phyloP scores from a whole-genome alignment of 2,888 invertebrate species.

The Mesochorus sp. region DNA sequence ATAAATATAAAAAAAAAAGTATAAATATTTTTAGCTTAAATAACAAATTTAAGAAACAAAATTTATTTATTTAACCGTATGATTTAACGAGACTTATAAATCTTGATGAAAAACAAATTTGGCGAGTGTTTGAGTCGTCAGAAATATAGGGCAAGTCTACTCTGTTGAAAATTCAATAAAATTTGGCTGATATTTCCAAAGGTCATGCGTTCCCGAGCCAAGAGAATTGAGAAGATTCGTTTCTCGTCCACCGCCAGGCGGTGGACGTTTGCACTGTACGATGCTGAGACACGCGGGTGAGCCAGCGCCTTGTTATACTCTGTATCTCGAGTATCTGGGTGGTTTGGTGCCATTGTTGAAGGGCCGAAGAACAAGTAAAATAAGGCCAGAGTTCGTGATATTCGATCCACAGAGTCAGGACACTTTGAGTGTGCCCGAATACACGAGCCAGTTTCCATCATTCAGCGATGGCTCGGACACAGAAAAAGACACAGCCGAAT shows the following conservation, averaged over 20 bases:
- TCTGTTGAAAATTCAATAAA: constrained; percentile 39
- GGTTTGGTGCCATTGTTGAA: constrained; percentile 97
- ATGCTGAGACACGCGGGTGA: constrained; percentile 97
- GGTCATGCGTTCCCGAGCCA: constrained; percentile 97
- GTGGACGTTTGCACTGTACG: constrained; percentile 96
- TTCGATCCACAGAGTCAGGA: constrained; percentile 95
- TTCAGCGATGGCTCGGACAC: constrained; percentile 85
- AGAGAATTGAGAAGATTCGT: constrained; percentile 95
- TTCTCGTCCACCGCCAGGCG: constrained; percentile 92
- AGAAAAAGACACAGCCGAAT: constrained; percentile 83
- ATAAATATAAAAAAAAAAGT: too few species aligned
- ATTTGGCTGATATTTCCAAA: constrained; percentile 60
- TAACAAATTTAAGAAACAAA: too few species aligned
- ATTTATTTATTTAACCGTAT: neutral
- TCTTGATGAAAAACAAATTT: constrained; percentile 12
- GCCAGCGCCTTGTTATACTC: constrained; percentile 91
- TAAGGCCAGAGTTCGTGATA: constrained; percentile 98
- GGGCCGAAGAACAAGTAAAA: constrained; percentile 97
- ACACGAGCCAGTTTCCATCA: constrained; percentile 74
- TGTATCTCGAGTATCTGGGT: constrained; percentile 97
- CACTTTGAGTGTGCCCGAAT: constrained; percentile 78
- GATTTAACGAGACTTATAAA: neutral
- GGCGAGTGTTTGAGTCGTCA: constrained; percentile 16
- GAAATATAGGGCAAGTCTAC: neutral
- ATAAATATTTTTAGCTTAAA: too few species aligned